A percentile compares a stretch with the other conserved stretches of the same genome.
Evolutionary conservation across 1,140 invertebrate genomes (phyloP).

Genomic region (Eurosta solidaginis): DNA sequence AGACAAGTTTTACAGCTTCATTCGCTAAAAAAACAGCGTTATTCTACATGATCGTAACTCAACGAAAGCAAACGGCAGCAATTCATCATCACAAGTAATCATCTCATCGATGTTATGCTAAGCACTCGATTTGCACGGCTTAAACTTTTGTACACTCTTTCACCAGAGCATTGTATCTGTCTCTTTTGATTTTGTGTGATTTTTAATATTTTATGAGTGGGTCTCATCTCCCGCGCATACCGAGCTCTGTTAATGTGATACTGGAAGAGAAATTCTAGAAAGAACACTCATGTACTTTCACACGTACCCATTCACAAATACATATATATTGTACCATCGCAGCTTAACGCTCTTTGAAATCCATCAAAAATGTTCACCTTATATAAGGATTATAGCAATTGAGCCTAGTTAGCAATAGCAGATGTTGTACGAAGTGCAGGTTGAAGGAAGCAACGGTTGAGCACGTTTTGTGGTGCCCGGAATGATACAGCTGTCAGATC

Average conservation of each 20-base stretch:
- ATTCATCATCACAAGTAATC: constrained; percentile 4
- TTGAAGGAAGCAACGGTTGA: too few relatives aligned
- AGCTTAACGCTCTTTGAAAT: too few relatives aligned
- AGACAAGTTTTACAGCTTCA: not conserved
- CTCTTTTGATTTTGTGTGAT: constrained; percentile 1
- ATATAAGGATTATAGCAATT: too few relatives aligned
- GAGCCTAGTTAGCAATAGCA: too few relatives aligned
- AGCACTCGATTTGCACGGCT: not conserved
- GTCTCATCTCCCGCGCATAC: not conserved
- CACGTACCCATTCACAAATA: too few relatives aligned
- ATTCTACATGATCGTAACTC: constrained; percentile 12
- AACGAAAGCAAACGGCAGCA: not conserved
- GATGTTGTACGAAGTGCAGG: too few relatives aligned
- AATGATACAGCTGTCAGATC: too few relatives aligned
- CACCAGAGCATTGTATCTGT: not conserved
- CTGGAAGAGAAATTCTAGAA: not conserved
- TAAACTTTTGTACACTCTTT: not conserved
- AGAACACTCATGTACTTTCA: not conserved
- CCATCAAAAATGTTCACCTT: too few relatives aligned
- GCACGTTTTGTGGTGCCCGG: too few relatives aligned
- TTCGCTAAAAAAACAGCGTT: not conserved
- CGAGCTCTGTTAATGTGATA: not conserved
- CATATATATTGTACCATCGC: too few relatives aligned
- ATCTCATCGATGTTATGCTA: not conserved
- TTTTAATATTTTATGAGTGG: not conserved